These are phyloP conservation scores for Natator depressus DNA, from an alignment of 2,113 vertebrate genomes.

Conservation along the genomic window DNA sequence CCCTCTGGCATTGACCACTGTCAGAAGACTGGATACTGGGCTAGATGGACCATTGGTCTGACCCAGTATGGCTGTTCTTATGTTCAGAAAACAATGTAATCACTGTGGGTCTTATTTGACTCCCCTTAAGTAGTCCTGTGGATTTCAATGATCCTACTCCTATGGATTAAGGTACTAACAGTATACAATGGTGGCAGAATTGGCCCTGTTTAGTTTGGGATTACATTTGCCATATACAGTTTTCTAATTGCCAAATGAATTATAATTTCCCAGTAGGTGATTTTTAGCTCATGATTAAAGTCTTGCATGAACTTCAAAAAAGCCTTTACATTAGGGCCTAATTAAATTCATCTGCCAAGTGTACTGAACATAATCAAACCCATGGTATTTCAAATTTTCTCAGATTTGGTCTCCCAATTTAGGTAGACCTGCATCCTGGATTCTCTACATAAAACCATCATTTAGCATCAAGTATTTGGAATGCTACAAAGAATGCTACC, in stretches of 20 bases:
- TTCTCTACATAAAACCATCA: fast-evolving
- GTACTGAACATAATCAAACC: background rate
- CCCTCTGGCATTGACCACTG: no score
- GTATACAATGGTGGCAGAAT: fast-evolving
- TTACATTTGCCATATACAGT: background rate
- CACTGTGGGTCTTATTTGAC: background rate
- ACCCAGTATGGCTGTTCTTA: no score
- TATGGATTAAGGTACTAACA: background rate
- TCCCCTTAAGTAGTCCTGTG: background rate
- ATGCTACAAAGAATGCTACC: background rate
- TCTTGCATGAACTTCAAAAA: background rate
- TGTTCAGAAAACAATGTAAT: background rate
- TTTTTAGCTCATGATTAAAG: background rate
- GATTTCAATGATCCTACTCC: background rate
- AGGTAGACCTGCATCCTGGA: background rate
- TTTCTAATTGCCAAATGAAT: background rate
- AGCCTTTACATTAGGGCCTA: background rate
- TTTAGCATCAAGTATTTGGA: background rate
- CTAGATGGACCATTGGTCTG: no score
- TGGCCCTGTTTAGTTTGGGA: no score
- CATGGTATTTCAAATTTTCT: background rate
- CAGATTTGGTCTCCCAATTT: fast-evolving
- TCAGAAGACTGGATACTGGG: no score
- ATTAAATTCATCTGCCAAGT: background rate
- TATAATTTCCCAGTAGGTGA: background rate